Conservation (phyloP, 2,113 vertebrate species). For the Climacteris rufus region DNA sequence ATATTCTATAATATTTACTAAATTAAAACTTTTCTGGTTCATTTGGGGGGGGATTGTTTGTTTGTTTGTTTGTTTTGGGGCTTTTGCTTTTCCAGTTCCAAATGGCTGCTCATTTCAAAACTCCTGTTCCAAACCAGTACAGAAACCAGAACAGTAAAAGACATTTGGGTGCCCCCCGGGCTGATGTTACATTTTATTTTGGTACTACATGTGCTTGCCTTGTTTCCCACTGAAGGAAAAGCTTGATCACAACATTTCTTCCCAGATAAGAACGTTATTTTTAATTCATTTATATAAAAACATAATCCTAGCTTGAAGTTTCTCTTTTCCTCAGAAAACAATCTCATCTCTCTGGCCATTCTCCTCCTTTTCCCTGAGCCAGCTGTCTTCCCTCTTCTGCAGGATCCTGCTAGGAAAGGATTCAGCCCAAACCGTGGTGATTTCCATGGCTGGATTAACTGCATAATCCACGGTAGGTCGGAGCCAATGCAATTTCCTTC, state of each 20-base stretch:
- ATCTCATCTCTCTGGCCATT: background rate
- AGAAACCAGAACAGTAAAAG: background rate
- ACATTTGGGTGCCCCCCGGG: background rate
- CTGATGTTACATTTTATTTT: background rate
- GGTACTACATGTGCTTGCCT: background rate
- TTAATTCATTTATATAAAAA: background rate
- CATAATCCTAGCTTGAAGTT: background rate
- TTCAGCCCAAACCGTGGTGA: background rate
- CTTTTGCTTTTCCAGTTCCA: background rate
- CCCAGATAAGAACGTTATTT: background rate
- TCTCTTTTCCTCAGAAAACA: background rate
- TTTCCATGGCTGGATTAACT: background rate
- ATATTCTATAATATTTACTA: background rate
- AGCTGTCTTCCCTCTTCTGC: background rate
- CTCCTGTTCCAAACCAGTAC: background rate
- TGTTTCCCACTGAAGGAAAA: background rate
- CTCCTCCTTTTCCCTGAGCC: background rate
- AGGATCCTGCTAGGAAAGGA: background rate
- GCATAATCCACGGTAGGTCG: background rate
- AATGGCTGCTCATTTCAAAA: background rate
- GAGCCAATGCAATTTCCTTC: constrained; percentile 10
- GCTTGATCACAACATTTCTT: background rate
- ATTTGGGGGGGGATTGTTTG: too few relatives aligned
- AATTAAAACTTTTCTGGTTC: too few relatives aligned
- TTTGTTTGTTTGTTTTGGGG: too few relatives aligned